Percentiles rank a stretch among this genome's conserved stretches.
Evolutionary conservation across 2,113 vertebrate genomes (phyloP).

Genomic region (Callorhinus ursinus): DNA sequence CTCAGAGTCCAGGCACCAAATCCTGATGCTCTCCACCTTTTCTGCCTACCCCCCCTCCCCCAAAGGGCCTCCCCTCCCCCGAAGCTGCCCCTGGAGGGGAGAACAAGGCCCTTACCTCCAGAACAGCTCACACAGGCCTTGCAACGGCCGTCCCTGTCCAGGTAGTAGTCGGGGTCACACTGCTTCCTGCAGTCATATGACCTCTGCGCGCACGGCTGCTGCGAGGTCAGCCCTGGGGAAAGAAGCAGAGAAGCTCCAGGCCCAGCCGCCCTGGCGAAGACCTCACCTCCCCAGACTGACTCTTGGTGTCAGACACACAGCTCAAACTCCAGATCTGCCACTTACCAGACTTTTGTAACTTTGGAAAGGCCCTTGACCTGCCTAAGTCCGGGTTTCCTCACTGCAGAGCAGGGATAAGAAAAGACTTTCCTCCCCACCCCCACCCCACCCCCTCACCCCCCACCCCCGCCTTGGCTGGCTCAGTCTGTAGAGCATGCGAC

Average conservation of each 20-base stretch:
- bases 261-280: neutral
- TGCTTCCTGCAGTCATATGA: constrained; percentile 74
- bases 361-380: too few species aligned
- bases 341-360: too few species aligned
- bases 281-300: neutral
- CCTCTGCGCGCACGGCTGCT: constrained; percentile 70
- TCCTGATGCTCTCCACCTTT: neutral
- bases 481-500: too few species aligned
- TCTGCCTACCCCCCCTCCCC: neutral
- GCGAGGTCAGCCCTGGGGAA: constrained; percentile 67
- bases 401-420: too few species aligned
- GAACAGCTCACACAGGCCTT: constrained; percentile 80
- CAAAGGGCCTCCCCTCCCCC: too few species aligned
- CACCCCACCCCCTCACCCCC: too few species aligned
- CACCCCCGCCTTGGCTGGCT: too few species aligned
- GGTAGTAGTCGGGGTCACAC: constrained; percentile 75
- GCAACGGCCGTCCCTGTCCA: constrained; percentile 1
- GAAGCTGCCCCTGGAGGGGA: neutral
- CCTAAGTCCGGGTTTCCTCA: too few species aligned
- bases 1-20: neutral
- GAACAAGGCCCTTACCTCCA: constrained; percentile 73
- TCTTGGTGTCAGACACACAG: neutral
- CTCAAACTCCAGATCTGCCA: neutral
- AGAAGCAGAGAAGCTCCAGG: neutral
- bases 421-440: too few species aligned